Base-by-base conservation (phyloP, 2,113 vertebrate genomes). In the Ellobius talpinus region DNA sequence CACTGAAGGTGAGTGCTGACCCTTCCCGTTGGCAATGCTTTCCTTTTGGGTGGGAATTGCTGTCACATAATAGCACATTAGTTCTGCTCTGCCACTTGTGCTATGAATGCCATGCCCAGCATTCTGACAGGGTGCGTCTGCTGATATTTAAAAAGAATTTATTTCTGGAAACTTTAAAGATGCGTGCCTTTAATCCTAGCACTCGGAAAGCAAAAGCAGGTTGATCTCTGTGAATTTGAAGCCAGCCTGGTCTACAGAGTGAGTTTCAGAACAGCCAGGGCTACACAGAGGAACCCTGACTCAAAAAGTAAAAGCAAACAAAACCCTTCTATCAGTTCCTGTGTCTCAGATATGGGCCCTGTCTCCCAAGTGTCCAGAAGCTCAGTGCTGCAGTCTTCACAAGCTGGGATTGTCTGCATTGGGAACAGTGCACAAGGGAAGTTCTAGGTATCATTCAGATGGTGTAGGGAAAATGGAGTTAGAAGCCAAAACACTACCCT, bases 111-210 rank as follows among this genome's bases (percentile, higher is more conserved):
- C 7, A 68, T 47, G 42, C n/a, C 29, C 13, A 11, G 61, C 61
- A 63, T 63, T 82, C 61, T 65, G 68, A 42, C 66, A 82, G 23
- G 11, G 31, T 63, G 14, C 55, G n/a, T 52, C 52, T 94, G 9
- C 55, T 90, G 52, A 58, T 73, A 39, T 45, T 90, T 94, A 58
- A 82, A 93, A 73, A 17, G 0, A 74, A 33, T 50, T 79, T 66
- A 74, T 78, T 84, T 91, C 47, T 87, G 52, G 72, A 63, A 95
- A 33, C 11, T 70, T 91, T 33, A 52, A 78, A 90, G 52, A 45
- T 36, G 5, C 7, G 3, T 2, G 3, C 16, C 36, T n/a, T 72
- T 72, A n/a, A 9, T 72, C 17, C 36, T 17, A n/a, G 36, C 68
- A 72, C 36, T 72, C 3, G 1, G 17, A 8, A 72, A 7, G 36